Evolutionary conservation across 1,140 invertebrate genomes (phyloP), one percentile per base, ranked within the genome.

Genomic region (Phymastichus coffea): DNA sequence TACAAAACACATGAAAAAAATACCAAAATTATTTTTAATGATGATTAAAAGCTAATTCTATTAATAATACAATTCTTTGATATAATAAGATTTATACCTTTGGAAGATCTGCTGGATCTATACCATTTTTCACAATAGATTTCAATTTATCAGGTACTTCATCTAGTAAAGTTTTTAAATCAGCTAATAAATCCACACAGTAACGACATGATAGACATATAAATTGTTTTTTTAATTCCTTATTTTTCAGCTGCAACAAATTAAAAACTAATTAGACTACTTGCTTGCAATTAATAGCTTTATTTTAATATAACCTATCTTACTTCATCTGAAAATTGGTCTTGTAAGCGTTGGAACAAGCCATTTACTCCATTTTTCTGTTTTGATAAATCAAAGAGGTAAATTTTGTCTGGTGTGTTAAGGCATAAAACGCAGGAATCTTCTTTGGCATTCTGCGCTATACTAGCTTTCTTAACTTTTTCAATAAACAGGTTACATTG

Each of bases 181-280:
- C 78, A 20, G 61, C 65, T 7, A 79, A 57, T 8, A 79, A 65
- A 49, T 79, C 78, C 37, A 79, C 62, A 38, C 66, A 74, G 46
- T 80, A 80, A 37, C 77, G 74, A 49, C 78, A 79, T 4, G 58
- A 51, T 22, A 79, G 52, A 46, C 78, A 80, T 55, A 80, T 67
- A 19, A 70, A 64, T 12, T 61, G 46, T 4, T 51, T 62, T 17
- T 51, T 33, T 3, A 22, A 10, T 2, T 57, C 14, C 2, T 35
- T 63, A 35, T 66, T 64, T 17, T 43, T 33, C 7, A 70, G 19
- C 74, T 78, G 54, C 10, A 67, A 66, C 43, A 48, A 64, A 60
- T 65, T 54, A 53, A 38, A 49, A 23, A 57, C 40, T 46, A 48
- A 56, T 43, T 51, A 52, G 51, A 12, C 23, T 26, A 43, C n/a